phyloP scores from a whole-genome alignment of 2,113 vertebrate genomes.

The Melospiza georgiana region DNA sequence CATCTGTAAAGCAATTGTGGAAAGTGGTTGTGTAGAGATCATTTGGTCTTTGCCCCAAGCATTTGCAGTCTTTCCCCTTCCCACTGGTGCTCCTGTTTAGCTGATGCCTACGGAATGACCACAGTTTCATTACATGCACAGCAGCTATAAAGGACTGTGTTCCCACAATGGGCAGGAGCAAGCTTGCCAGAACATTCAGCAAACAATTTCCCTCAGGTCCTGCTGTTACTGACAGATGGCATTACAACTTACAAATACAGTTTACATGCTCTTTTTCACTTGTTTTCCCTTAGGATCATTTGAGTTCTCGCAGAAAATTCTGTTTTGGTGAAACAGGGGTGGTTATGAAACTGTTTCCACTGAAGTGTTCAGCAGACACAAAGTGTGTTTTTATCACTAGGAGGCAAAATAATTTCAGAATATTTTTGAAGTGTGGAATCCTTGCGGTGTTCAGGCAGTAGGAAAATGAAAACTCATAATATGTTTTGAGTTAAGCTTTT shows the following conservation, averaged over 20 bases:
- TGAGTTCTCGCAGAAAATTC: neutral
- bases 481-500: neutral
- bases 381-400: neutral
- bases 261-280: neutral
- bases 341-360: neutral
- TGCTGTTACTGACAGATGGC: neutral
- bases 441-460: neutral
- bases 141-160: neutral
- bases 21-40: neutral
- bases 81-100: neutral
- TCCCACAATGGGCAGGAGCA: neutral
- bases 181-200: neutral
- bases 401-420: neutral
- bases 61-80: neutral
- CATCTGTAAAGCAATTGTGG: neutral
- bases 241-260: neutral
- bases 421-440: neutral
- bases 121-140: neutral
- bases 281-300: neutral
- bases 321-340: neutral
- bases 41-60: neutral
- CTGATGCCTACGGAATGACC: neutral
- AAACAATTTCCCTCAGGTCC: neutral
- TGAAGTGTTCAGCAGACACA: neutral
- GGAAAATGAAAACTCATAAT: neutral